phyloP scores from a whole-genome alignment of 2,797 vertebrate species.

The Gorsachius magnificus region DNA sequence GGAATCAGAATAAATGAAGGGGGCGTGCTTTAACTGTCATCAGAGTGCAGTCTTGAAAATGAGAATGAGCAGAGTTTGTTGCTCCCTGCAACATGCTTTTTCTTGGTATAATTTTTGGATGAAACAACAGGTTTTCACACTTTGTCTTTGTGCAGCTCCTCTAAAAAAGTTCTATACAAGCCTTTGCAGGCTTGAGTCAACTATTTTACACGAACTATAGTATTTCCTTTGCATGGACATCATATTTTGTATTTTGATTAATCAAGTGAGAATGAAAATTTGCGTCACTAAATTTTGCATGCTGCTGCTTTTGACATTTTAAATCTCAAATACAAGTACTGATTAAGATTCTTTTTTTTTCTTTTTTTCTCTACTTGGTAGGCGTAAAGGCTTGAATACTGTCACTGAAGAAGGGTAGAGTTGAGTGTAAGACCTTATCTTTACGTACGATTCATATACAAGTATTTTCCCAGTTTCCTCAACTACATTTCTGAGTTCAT shows the following conservation, averaged over 20 bases:
- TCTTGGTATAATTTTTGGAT: neutral
- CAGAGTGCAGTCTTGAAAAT: neutral
- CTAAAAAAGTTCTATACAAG: neutral
- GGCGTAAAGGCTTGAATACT: neutral
- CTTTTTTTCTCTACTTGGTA: neutral
- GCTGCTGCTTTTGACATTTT: neutral
- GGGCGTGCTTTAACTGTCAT: neutral
- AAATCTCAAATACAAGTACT: neutral
- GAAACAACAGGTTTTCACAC: neutral
- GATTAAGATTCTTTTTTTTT: neutral
- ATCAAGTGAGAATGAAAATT: neutral
- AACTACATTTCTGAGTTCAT: neutral
- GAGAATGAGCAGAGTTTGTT: neutral
- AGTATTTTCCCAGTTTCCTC: neutral
- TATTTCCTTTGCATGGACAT: neutral
- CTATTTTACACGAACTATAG: neutral
- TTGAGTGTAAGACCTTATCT: neutral
- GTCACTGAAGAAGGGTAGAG: neutral
- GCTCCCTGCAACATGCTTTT: neutral
- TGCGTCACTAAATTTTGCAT: neutral
- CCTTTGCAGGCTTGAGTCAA: neutral
- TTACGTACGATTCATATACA: neutral
- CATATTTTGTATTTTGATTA: neutral
- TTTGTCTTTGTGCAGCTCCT: neutral
- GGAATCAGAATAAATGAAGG: neutral